Conservation (phyloP, 2,113 vertebrate genomes). For the Hucho hucho region DNA sequence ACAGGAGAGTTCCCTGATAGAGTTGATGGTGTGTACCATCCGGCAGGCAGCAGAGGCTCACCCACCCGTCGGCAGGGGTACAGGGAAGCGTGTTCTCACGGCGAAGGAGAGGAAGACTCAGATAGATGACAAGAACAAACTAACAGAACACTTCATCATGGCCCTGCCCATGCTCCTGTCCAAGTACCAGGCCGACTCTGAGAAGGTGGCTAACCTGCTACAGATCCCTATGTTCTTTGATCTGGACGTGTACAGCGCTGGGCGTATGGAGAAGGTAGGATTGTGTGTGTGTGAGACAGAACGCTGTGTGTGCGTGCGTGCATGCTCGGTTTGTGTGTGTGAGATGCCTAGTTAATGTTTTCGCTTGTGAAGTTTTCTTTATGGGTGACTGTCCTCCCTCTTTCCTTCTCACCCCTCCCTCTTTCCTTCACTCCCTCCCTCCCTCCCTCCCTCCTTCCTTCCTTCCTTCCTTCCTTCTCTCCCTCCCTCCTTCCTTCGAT, state of each 20-base stretch:
- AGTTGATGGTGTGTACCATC: conserved; percentile 96
- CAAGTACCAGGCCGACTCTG: conserved; percentile 97
- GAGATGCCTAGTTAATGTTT: neutral
- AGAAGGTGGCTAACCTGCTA: conserved; percentile 97
- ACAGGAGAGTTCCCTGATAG: conserved; percentile 96
- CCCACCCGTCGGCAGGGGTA: conserved; percentile 96
- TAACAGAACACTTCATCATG: conserved; percentile 98
- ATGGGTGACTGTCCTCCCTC: neutral
- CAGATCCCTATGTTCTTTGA: conserved; percentile 98
- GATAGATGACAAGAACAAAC: conserved; percentile 96
- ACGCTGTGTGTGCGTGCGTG: neutral
- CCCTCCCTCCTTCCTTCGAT: too few species aligned
- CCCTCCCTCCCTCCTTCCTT: too few species aligned
- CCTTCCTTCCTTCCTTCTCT: too few species aligned
- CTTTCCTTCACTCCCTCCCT: too few species aligned
- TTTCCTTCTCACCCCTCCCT: too few species aligned
- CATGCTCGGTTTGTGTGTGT: neutral
- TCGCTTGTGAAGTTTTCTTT: neutral
- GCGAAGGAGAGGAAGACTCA: conserved; percentile 99
- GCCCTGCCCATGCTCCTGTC: conserved; percentile 96
- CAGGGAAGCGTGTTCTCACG: conserved; percentile 95
- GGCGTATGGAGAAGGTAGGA: conserved; percentile 95
- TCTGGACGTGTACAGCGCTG: conserved; percentile 97
- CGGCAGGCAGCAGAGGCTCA: conserved; percentile 96
- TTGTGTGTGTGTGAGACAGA: neutral